Evolutionary conservation across 2,797 vertebrate species (phyloP).

Genomic region (Paratrypauchen microcephalus): DNA sequence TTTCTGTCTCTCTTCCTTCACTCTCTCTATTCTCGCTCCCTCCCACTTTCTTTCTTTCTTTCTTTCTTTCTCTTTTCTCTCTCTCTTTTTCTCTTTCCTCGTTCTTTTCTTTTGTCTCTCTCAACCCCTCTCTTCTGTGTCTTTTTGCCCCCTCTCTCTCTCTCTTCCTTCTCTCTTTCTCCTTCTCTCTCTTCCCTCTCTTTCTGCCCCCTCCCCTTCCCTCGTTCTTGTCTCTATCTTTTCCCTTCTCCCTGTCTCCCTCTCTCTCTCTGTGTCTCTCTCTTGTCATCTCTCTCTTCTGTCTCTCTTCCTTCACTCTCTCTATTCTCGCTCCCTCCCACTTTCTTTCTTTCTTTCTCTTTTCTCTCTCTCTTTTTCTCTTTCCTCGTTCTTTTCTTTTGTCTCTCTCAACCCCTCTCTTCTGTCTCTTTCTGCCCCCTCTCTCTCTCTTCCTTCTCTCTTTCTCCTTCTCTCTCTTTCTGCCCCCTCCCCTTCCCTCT

Average conservation of each 20-base stretch:
- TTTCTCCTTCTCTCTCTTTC: too few relatives aligned
- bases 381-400: too few relatives aligned
- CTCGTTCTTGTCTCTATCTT: too few relatives aligned
- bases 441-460: too few relatives aligned
- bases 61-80: constrained; percentile 7
- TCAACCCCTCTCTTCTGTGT: constrained; percentile 1
- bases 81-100: constrained; percentile 22
- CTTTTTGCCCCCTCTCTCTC: background rate
- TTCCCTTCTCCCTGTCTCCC: background rate
- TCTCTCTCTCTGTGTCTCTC: background rate
- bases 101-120: constrained; percentile 16
- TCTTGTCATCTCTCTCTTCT: too few relatives aligned
- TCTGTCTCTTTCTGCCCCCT: too few relatives aligned
- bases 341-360: constrained; percentile 34
- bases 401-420: too few relatives aligned
- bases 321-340: too few relatives aligned
- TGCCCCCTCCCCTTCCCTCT: too few relatives aligned
- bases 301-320: too few relatives aligned
- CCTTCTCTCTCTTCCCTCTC: too few relatives aligned
- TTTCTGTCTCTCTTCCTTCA: background rate
- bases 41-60: background rate
- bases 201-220: background rate
- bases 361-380: too few relatives aligned
- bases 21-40: background rate
- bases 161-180: background rate